Evolutionary conservation across 2,113 vertebrate species (phyloP).

Genomic region (Semnornis frantzii): DNA sequence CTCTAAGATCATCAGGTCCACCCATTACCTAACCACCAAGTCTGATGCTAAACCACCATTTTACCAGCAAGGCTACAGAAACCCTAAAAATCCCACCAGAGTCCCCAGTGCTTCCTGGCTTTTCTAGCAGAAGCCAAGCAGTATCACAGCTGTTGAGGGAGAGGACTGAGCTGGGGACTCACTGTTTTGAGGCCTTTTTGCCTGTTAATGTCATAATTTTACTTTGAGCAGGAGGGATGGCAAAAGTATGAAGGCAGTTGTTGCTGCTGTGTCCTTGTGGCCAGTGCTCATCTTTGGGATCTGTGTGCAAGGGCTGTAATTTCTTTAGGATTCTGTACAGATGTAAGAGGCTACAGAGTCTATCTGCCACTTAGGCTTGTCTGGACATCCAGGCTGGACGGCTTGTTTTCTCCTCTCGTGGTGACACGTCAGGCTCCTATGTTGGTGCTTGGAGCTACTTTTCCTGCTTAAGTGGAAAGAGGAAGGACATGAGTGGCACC

Average conservation of each 20-base stretch:
- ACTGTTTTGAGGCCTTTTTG: not conserved
- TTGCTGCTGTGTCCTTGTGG: not conserved
- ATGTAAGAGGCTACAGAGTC: not conserved
- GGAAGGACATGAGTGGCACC: not conserved
- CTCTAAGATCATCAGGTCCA: too few relatives aligned
- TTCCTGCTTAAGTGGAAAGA: not conserved
- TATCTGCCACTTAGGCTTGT: not conserved
- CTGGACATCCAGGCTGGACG: not conserved
- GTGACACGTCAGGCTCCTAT: too few relatives aligned
- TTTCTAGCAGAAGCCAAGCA: not conserved
- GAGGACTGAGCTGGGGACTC: rapidly evolving
- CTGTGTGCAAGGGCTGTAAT: rapidly evolving
- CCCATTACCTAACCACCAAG: too few relatives aligned
- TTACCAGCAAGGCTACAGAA: not conserved
- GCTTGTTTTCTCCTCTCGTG: not conserved
- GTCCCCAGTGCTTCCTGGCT: rapidly evolving
- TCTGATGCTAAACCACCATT: too few relatives aligned
- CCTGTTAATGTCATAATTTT: rapidly evolving
- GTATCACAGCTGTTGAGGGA: rapidly evolving
- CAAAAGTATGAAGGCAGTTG: rapidly evolving
- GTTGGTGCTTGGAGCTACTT: not conserved
- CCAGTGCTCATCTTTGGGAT: rapidly evolving
- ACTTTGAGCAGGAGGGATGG: not conserved
- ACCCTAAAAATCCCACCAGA: rapidly evolving
- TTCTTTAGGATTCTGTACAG: not conserved